phyloP scores from a whole-genome alignment of 2,888 invertebrate genomes.

The Odontocerum albicorne region DNA sequence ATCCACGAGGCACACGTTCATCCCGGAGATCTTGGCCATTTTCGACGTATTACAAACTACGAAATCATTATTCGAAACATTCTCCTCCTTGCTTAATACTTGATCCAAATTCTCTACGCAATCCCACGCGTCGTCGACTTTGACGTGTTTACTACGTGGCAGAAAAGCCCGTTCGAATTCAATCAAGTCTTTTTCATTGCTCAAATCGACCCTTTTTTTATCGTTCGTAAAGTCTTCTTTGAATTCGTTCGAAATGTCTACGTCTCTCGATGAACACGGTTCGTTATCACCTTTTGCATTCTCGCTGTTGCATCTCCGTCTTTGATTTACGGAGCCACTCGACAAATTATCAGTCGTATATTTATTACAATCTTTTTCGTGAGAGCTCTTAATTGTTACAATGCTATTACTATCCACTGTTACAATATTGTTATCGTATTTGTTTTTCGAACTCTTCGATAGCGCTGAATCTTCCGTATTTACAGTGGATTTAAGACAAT shows the following conservation, averaged over 20 bases:
- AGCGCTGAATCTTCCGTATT: too few species aligned
- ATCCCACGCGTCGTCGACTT: slow-evolving; percentile 7
- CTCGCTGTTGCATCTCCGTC: background rate
- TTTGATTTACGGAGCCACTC: background rate
- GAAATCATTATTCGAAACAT: too few species aligned
- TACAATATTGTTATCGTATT: background rate
- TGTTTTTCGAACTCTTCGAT: background rate
- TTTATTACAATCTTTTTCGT: background rate
- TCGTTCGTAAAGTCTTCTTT: background rate
- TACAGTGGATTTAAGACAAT: too few species aligned
- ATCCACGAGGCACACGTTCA: slow-evolving; percentile 55
- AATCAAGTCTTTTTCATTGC: too few species aligned
- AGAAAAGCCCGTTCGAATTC: background rate
- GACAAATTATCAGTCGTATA: background rate
- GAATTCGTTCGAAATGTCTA: background rate
- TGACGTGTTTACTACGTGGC: background rate
- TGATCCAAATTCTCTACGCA: background rate
- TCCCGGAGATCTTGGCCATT: slow-evolving; percentile 51
- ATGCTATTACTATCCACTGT: slow-evolving; percentile 9
- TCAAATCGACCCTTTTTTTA: too few species aligned
- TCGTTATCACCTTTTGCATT: background rate
- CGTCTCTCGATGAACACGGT: background rate
- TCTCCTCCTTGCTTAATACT: too few species aligned
- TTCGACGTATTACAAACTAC: too few species aligned
- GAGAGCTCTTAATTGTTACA: background rate